Conservation (phyloP, 2,113 vertebrate genomes). For the Callithrix jacchus region DNA sequence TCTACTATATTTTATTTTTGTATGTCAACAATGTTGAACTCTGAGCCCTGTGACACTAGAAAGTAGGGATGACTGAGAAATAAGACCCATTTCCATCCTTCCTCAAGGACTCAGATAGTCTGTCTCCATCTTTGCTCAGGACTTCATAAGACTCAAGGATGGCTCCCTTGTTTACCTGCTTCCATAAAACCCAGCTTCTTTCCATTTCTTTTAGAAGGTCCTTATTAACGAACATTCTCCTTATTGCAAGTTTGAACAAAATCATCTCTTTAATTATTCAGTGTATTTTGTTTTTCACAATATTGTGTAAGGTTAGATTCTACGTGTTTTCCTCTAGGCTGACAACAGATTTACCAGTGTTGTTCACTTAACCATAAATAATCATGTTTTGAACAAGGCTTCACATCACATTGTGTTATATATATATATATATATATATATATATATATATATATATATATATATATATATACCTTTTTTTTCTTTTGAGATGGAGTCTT, state of each 20-base stretch:
- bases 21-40: background rate
- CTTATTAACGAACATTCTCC: background rate
- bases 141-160: background rate
- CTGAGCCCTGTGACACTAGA: background rate
- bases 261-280: background rate
- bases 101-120: background rate
- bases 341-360: background rate
- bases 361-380: constrained; percentile 10
- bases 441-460: no score
- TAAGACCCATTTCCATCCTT: background rate
- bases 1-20: background rate
- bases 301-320: background rate
- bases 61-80: background rate
- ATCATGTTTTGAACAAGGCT: background rate
- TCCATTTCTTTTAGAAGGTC: background rate
- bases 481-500: no score
- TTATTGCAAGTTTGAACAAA: background rate
- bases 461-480: no score
- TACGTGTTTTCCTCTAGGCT: background rate
- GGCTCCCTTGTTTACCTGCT: background rate
- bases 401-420: no score
- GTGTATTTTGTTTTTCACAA: background rate
- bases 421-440: no score
- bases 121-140: background rate
- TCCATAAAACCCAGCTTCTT: background rate